Conservation (phyloP, 2,797 vertebrate species). For the Chelon labrosus region DNA sequence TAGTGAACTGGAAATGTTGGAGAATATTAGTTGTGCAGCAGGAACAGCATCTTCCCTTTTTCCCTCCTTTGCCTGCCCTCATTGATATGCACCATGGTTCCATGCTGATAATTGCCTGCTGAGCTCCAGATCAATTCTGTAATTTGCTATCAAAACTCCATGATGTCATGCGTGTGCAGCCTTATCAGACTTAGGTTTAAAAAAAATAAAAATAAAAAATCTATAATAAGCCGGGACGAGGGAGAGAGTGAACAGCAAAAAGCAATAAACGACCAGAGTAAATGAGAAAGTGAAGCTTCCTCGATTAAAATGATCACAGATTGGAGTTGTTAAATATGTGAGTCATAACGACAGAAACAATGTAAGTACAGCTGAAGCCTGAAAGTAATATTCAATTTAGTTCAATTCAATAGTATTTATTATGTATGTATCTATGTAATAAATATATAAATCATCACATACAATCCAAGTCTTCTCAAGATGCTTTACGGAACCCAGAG, state of each 20-base stretch:
- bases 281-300: too few species aligned
- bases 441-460: too few species aligned
- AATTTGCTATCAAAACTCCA: conserved; percentile 78
- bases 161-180: conserved; percentile 60
- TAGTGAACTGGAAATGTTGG: conserved; percentile 56
- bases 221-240: conserved; percentile 8
- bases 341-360: conserved; percentile 11
- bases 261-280: not conserved
- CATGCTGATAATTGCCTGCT: conserved; percentile 78
- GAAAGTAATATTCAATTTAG: not conserved
- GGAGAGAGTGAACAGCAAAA: not conserved
- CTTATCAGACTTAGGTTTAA: conserved; percentile 31
- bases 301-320: conserved; percentile 10
- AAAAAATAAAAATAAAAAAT: conserved; percentile 12
- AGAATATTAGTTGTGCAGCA: conserved; percentile 58
- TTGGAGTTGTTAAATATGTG: conserved; percentile 12
- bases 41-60: conserved; percentile 29
- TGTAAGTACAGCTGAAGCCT: conserved; percentile 13
- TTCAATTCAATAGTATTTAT: too few species aligned
- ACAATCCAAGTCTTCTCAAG: too few species aligned
- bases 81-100: conserved; percentile 78
- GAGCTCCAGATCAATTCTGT: conserved; percentile 79
- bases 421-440: too few species aligned
- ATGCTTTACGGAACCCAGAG: too few species aligned
- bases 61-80: conserved; percentile 18